Base-by-base conservation (phyloP, 2,888 invertebrate genomes). In the Tetramorium bicarinatum region DNA sequence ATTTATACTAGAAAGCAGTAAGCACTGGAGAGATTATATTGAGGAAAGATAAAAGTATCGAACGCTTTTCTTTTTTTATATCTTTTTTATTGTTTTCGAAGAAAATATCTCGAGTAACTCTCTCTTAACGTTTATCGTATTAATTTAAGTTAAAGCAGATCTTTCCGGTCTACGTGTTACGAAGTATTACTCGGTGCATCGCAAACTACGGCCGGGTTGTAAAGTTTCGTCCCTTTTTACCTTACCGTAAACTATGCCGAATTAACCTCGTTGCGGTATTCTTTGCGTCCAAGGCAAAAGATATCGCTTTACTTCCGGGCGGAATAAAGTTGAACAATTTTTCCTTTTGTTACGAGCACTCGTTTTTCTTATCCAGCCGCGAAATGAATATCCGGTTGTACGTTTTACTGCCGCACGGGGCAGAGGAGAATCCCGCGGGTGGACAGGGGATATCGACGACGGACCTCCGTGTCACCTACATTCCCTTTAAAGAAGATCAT, bases 271-370 rank as follows among this genome's bases (percentile, higher is more conserved):
- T 76, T 71, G 54, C 81, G 72, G 83, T 80, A 85, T 85, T 83
- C 83, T 89, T 86, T 85, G 87, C 77, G 84, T 83, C 29, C 75
- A 62, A 11, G 56, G 56, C 66, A 59, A 54, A 41, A 66, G 84
- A 83, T 83, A 88, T 75, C 75, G 84, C 67, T 80, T 86, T 82
- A 88, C 85, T 88, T 88, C 76, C 83, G 79, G 69, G 66, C 75
- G 72, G 74, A 86, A 85, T 89, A 87, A 89, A 89, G 88, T 89
- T 87, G 79, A 21, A 83, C 84, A 85, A 89, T 86, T 82, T 66
- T 84, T 83, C 79, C 79, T 81, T 86, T 75, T 59, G 13, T 59
- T 64, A 13, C 71, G n/a, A 4, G 67, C 25, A 49, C 83, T 74
- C 64, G 54, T 81, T 81, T 82, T 88, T 75, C 80, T 87, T 83